Conservation (phyloP, 2,888 invertebrate genomes). For the Erpobdella octoculata region DNA sequence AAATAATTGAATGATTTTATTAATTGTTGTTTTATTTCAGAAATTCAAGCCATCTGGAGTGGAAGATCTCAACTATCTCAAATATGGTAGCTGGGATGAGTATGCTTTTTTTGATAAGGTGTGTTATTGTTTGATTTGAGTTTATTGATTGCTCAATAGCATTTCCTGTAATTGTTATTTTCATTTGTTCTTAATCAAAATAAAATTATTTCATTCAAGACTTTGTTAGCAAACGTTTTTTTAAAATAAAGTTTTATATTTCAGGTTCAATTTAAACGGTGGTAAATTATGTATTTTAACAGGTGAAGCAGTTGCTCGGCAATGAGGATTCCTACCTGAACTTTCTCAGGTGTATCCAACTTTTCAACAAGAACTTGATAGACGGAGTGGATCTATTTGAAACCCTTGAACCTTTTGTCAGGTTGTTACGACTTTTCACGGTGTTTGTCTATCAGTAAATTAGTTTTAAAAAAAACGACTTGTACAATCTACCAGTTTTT, state of each 20-base stretch:
- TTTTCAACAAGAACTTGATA: conserved; percentile 74
- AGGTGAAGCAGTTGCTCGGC: conserved; percentile 29
- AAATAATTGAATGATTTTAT: no score
- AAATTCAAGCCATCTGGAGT: background rate
- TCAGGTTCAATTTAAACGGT: background rate
- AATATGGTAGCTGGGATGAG: conserved; percentile 76
- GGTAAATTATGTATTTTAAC: conserved; percentile 11
- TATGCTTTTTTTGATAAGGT: conserved; percentile 92
- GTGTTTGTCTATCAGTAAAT: no score
- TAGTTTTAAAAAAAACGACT: no score
- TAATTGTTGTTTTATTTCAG: background rate
- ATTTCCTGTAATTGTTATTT: background rate
- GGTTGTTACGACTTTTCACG: conserved; percentile 51
- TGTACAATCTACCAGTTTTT: no score
- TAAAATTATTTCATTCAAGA: background rate
- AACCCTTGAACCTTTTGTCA: conserved; percentile 79
- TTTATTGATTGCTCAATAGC: background rate
- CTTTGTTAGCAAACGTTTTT: background rate
- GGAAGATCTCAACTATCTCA: conserved; percentile 59
- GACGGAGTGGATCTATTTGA: conserved; percentile 79
- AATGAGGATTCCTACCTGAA: conserved; percentile 84
- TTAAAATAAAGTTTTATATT: background rate
- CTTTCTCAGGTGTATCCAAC: conserved; percentile 79
- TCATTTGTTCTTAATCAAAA: no score
- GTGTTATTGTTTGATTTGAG: conserved; percentile 21